phyloP scores from a whole-genome alignment of 2,113 vertebrate species.

The Apodemus speciosus region DNA sequence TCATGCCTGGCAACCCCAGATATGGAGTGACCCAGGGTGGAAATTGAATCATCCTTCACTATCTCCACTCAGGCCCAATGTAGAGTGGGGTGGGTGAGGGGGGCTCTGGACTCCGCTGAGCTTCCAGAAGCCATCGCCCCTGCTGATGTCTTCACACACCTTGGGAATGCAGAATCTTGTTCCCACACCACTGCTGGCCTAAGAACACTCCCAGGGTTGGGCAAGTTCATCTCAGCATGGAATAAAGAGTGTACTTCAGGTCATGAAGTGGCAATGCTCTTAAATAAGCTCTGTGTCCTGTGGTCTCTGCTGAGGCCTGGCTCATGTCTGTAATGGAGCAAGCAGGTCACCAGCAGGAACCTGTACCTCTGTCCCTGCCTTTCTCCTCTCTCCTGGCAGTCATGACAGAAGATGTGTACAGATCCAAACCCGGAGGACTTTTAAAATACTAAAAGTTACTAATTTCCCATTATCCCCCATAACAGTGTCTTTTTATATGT shows the following conservation, averaged over 20 bases:
- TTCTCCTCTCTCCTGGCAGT: background rate
- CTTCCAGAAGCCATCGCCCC: background rate
- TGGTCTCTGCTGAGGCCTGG: background rate
- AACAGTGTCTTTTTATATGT: background rate
- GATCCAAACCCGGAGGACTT: background rate
- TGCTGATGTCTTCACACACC: background rate
- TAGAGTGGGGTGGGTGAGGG: background rate
- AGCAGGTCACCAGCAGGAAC: background rate
- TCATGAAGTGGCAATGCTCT: background rate
- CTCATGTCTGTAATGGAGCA: background rate
- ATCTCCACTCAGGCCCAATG: slow-evolving; percentile 72
- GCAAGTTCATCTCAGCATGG: background rate
- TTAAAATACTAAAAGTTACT: background rate
- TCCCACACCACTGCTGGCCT: background rate
- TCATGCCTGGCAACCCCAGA: slow-evolving; percentile 82
- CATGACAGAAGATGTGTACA: background rate
- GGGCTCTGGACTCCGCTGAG: slow-evolving; percentile 24
- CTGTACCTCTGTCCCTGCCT: background rate
- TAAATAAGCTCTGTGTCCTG: background rate
- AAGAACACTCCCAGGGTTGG: background rate
- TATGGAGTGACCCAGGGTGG: slow-evolving; percentile 72
- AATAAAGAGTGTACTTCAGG: background rate
- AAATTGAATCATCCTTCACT: slow-evolving; percentile 86
- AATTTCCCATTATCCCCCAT: background rate
- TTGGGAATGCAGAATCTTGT: background rate